Base-by-base conservation (phyloP, 2,888 invertebrate genomes). In the Polietes domitor region DNA sequence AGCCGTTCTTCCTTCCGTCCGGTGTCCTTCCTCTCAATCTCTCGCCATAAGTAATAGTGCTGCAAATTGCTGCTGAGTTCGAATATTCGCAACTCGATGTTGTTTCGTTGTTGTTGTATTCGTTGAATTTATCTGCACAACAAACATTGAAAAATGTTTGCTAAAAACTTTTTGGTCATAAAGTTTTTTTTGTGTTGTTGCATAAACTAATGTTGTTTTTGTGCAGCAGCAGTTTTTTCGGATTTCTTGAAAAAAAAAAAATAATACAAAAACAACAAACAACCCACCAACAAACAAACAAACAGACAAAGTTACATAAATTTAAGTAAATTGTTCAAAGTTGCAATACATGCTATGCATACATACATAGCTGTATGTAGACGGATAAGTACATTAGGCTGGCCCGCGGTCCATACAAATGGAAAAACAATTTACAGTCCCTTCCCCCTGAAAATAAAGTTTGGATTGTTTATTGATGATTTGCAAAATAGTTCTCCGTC, bases 141-240 rank as follows among this genome's bases (percentile, higher is more conserved):
- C 32, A 41, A 43, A 43, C 58, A 73, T 41, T 55, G 58, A 58
- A 78, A 84, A 84, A 81, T 78, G 68, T 50, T 84, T 77, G 80
- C 77, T 77, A 41, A 43, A 77, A 83, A 68, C 21, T 77, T 77
- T 83, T 80, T 63, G 71, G 71, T 70, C 71, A 74, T 77, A 80
- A 83, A 83, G 63, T 83, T 83, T 77, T 77, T 83, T 83, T 77
- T 77, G 63, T 32, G 37, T 74, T 77, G 65, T 70, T 77, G 73
- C 47, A 77, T n/a, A 83, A 83, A 80, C 71, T 77, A 83, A 83
- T 74, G 47, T 77, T 83, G 70, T 68, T 61, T 70, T 47, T 19
- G 12, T 41, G 37, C 43, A 71, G 10, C n/a, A 47, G 6, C 26
- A 50, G n/a, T 72, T 32, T 75, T 17, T 68, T 6, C 7, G 12